Evolutionary conservation across 2,888 invertebrate species (phyloP), one percentile per base, ranked within the genome.

Genomic region (Drosophila pseudotalamancana): DNA sequence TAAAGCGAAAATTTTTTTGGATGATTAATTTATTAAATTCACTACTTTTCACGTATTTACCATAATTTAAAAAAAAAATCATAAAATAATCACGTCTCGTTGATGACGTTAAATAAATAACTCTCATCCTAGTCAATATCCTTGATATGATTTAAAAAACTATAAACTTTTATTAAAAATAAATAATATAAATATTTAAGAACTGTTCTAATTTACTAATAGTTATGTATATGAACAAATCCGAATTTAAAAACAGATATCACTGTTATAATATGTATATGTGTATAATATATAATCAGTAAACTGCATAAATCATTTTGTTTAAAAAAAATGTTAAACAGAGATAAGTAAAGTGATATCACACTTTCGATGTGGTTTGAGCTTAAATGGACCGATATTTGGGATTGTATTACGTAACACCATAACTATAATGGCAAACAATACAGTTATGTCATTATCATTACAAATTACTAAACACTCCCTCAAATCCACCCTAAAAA

Each of bases 11-110:
- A 14, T n/a, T 1, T 16, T 42, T 16, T 34, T 16, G 29, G 23
- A 29, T 19, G 6, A 16, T 25, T 19, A 14, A 19, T 27, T 6
- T 14, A 21, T 29, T 11, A 45, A 56, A 25, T 27, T 6, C 16
- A 39, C 8, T 14, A 8, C n/a, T 23, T 49, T 23, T 32, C 42
- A 65, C 31, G 31, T 57, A 39, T 19, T 43, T 37, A 18, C 1
- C 19, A 6, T 6, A 5, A 6, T 29, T 51, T 12, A 6, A 23
- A 34, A 14, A 19, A 19, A 34, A 34, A 19, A 6, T 23, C 1
- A 9, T 8, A 11, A 9, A 23, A 35, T 23, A 55, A 45, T 19
- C 56, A 70, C 69, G 63, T 63, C 11, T 16, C 43, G 8, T 45
- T 48, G 8, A 37, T 40, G 34, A 11, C 16, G 45, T 31, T n/a